These are phyloP conservation scores for Parazoanthus darwini DNA, from an alignment of 92 coral and sea anemone species.

Conservation along the genomic window DNA sequence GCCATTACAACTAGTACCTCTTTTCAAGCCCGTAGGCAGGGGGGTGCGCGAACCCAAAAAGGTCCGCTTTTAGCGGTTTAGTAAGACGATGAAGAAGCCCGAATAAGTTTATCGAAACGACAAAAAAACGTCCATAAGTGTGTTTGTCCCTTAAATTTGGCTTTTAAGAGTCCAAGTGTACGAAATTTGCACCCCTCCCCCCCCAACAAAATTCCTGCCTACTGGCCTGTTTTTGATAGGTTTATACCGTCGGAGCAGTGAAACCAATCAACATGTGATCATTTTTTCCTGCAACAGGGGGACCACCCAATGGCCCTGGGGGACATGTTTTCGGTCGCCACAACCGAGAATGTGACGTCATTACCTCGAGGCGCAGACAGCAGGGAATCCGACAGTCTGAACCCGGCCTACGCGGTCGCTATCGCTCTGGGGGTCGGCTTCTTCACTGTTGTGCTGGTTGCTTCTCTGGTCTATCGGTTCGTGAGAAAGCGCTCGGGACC, in stretches of 20 bases:
- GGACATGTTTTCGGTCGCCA: slow-evolving; percentile 20
- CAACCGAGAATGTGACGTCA: slow-evolving; percentile 13
- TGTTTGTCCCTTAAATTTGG: too few relatives aligned
- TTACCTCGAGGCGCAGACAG: background rate
- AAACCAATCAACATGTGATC: background rate
- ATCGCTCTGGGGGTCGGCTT: slow-evolving; percentile 35
- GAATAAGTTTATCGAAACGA: too few relatives aligned
- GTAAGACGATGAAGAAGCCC: too few relatives aligned
- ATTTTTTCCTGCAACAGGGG: background rate
- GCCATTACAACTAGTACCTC: too few relatives aligned
- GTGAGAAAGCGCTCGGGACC: slow-evolving; percentile 66
- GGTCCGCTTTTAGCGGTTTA: too few relatives aligned
- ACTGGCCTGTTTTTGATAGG: too few relatives aligned
- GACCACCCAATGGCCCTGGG: slow-evolving; percentile 21
- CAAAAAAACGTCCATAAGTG: too few relatives aligned
- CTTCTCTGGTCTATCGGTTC: slow-evolving; percentile 48
- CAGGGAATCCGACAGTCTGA: slow-evolving; percentile 26
- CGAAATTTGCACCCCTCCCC: too few relatives aligned
- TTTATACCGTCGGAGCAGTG: background rate
- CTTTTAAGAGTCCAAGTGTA: too few relatives aligned
- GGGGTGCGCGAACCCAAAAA: too few relatives aligned
- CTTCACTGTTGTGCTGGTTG: slow-evolving; percentile 39
- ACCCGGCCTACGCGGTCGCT: slow-evolving; percentile 39
- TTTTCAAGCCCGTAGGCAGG: too few relatives aligned
- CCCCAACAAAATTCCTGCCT: too few relatives aligned